Conservation (phyloP, 2,797 vertebrate genomes). For the Syngnathus acus region DNA sequence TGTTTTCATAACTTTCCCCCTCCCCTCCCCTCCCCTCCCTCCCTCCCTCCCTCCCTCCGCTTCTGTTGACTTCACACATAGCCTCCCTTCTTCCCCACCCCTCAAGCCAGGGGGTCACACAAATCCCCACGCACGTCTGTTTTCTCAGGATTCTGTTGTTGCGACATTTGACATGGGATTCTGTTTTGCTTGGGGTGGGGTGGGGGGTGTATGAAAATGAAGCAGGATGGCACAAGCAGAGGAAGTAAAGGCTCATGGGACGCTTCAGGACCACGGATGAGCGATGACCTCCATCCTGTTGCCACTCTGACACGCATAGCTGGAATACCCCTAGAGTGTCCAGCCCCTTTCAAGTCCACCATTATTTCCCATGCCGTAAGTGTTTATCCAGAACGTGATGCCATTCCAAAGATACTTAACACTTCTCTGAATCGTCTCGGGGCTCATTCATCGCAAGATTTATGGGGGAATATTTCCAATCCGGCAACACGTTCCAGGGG, state of each 20-base stretch:
- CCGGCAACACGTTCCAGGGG: slow-evolving; percentile 17
- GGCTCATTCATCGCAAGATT: slow-evolving; percentile 21
- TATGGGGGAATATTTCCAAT: slow-evolving; percentile 4
- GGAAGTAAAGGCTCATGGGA: neutral
- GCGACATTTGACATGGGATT: slow-evolving; percentile 42
- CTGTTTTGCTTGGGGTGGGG: slow-evolving; percentile 20
- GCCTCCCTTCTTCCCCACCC: slow-evolving; percentile 7
- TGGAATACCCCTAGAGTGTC: slow-evolving; percentile 38
- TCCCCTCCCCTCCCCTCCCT: neutral
- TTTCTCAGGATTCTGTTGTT: slow-evolving; percentile 28
- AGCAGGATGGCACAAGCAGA: neutral
- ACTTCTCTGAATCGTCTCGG: neutral
- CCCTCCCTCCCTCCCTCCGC: slow-evolving; percentile 16
- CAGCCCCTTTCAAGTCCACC: neutral
- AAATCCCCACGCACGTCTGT: slow-evolving; percentile 21
- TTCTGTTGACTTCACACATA: slow-evolving; percentile 39
- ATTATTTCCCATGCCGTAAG: neutral
- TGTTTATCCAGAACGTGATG: slow-evolving; percentile 2
- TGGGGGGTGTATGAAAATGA: slow-evolving; percentile 17
- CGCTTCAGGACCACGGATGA: slow-evolving; percentile 52
- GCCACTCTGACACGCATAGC: slow-evolving; percentile 57
- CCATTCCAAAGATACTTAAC: slow-evolving; percentile 10
- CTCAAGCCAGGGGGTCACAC: slow-evolving; percentile 23
- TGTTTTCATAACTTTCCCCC: slow-evolving; percentile 65
- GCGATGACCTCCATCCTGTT: slow-evolving; percentile 57